Conservation (phyloP, 2,113 vertebrate species). For the Leptodactylus fuscus region DNA sequence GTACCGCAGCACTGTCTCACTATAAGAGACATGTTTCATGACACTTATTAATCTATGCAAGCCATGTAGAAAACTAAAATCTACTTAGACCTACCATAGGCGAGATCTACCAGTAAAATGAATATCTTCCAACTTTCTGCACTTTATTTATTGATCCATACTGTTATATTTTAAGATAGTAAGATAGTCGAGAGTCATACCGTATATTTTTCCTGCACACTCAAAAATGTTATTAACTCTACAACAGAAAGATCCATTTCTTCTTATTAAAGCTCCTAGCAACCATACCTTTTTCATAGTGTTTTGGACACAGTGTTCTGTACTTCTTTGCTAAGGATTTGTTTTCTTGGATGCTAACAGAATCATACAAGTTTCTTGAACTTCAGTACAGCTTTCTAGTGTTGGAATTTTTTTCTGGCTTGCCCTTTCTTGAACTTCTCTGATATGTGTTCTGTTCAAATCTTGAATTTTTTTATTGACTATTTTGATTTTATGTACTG, state of each 20-base stretch:
- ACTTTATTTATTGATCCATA: too few species aligned
- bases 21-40: too few species aligned
- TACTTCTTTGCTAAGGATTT: neutral
- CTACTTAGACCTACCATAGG: too few species aligned
- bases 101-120: too few species aligned
- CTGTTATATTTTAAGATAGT: too few species aligned
- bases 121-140: too few species aligned
- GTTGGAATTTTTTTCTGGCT: slow-evolving; percentile 3
- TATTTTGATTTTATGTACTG: neutral
- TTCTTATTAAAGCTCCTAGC: slow-evolving; percentile 20
- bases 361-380: neutral
- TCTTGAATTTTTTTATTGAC: neutral
- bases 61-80: too few species aligned
- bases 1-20: too few species aligned
- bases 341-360: neutral
- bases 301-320: slow-evolving; percentile 9
- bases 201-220: neutral
- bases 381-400: neutral
- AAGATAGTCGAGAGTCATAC: too few species aligned
- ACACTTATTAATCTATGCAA: too few species aligned
- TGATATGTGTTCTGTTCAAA: neutral
- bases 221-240: slow-evolving; percentile 1
- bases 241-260: neutral
- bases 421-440: neutral
- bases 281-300: neutral